Evolutionary conservation across 2,888 invertebrate genomes (phyloP).

Genomic region (Prenolepis imparis): DNA sequence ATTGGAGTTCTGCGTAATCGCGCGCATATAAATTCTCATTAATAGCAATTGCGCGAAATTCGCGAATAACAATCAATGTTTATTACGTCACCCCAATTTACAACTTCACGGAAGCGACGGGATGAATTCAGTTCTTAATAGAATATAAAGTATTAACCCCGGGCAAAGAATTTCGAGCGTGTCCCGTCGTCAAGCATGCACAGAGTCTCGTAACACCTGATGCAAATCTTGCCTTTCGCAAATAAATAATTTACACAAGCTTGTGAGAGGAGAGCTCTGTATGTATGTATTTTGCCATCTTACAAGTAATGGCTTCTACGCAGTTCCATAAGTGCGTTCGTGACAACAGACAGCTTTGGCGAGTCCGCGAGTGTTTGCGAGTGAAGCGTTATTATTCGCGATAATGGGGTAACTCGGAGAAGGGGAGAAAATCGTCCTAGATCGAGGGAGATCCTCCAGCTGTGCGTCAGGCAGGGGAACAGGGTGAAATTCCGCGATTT

Average conservation of each 20-base stretch:
- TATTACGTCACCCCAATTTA: not conserved
- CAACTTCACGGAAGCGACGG: not conserved
- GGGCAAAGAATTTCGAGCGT: not conserved
- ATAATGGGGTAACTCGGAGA: not conserved
- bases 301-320: not conserved
- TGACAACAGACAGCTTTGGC: not conserved
- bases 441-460: not conserved
- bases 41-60: not conserved
- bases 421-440: not conserved
- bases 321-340: not conserved
- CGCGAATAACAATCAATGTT: not conserved
- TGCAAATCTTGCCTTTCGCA: not conserved
- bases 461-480: not conserved
- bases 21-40: not conserved
- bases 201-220: no score
- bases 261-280: not conserved
- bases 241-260: not conserved
- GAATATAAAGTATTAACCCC: not conserved
- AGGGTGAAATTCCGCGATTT: slow-evolving; percentile 26
- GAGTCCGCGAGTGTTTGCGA: not conserved
- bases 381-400: slow-evolving; percentile 19
- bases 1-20: not conserved
- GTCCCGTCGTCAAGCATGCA: not conserved
- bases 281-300: not conserved
- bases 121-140: not conserved